A percentile compares a stretch with the other conserved stretches of the same genome.
Evolutionary conservation across 2,888 invertebrate genomes (phyloP).

Genomic region (Bembecia ichneumoniformis): DNA sequence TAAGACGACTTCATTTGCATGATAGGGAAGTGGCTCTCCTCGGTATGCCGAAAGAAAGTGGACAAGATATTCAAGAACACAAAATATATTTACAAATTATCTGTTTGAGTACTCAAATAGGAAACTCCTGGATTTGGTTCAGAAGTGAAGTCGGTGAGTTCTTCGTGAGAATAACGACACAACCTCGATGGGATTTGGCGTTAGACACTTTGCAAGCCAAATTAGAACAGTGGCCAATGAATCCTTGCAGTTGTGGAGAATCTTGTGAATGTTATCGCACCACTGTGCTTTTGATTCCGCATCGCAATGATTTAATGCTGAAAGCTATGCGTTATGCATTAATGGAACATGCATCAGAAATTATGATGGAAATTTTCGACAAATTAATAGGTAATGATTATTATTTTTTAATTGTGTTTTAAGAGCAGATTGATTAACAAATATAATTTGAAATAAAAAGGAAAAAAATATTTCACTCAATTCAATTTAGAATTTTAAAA

Average conservation of each 20-base stretch:
- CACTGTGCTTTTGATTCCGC: conserved; percentile 43
- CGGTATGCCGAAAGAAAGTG: conserved; percentile 35
- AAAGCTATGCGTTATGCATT: conserved; percentile 50
- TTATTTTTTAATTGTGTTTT: background rate
- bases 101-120: conserved; percentile 48
- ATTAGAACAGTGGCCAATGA: conserved; percentile 45
- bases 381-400: conserved; percentile 43
- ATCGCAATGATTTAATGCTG: conserved; percentile 54
- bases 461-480: too few species aligned
- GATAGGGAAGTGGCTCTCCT: conserved; percentile 41
- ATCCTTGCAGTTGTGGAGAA: conserved; percentile 56
- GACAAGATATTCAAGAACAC: conserved; percentile 35
- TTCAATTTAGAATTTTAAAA: too few species aligned
- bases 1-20: conserved; percentile 44
- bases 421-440: too few species aligned
- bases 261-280: conserved; percentile 56
- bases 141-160: conserved; percentile 51
- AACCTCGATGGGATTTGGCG: conserved; percentile 53
- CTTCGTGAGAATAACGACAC: conserved; percentile 48
- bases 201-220: conserved; percentile 45
- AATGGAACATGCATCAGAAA: conserved; percentile 44
- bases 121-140: conserved; percentile 59
- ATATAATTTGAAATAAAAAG: too few species aligned
- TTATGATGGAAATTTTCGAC: conserved; percentile 54
- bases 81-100: conserved; percentile 49